These are phyloP conservation scores for Papilio elwesi DNA, from an alignment of 2,888 invertebrate species.

Conservation along the genomic window DNA sequence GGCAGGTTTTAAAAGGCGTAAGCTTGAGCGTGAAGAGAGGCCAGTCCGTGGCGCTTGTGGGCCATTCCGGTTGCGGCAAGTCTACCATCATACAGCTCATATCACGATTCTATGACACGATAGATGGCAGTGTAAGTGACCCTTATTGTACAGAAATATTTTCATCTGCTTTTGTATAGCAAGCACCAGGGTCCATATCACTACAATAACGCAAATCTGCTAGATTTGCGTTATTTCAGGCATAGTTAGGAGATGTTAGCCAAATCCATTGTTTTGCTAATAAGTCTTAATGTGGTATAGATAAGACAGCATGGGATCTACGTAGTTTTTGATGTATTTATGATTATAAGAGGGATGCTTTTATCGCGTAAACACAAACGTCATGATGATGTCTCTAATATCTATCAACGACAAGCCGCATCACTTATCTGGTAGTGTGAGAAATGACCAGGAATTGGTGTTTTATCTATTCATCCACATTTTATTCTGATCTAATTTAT, in stretches of 20 bases:
- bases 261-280: too few relatives aligned
- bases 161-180: too few relatives aligned
- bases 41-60: constrained; percentile 91
- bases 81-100: constrained; percentile 92
- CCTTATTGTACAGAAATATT: too few relatives aligned
- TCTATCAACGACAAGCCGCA: not conserved
- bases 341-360: too few relatives aligned
- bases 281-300: too few relatives aligned
- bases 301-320: too few relatives aligned
- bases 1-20: constrained; percentile 86
- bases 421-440: not conserved
- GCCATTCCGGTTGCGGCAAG: constrained; percentile 91
- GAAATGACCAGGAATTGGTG: not conserved
- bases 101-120: constrained; percentile 91
- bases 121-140: constrained; percentile 85
- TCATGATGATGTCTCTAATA: not conserved
- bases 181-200: too few relatives aligned
- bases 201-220: too few relatives aligned
- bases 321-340: too few relatives aligned
- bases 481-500: not conserved
- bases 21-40: constrained; percentile 87
- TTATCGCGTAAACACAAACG: too few relatives aligned
- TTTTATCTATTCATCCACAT: not conserved
- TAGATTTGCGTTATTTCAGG: too few relatives aligned
- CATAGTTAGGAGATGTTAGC: too few relatives aligned